Evolutionary conservation across 2,888 invertebrate species (phyloP).

Genomic region (Andrena fulva): DNA sequence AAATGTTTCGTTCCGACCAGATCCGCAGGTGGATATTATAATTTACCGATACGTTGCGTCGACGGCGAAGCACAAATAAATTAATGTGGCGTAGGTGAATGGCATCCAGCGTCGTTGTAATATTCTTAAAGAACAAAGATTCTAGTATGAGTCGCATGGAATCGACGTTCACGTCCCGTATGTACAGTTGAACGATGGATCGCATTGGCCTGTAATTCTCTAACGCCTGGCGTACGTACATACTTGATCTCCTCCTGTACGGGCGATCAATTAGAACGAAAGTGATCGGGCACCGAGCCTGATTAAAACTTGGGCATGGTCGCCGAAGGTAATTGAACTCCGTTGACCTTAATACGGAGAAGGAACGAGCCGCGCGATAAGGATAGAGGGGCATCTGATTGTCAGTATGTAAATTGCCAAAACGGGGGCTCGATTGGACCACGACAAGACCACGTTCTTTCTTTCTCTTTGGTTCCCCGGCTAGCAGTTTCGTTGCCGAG

Average conservation of each 20-base stretch:
- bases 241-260: slow-evolving; percentile 42
- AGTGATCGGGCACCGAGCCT: slow-evolving; percentile 69
- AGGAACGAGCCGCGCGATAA: slow-evolving; percentile 60
- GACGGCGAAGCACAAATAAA: background rate
- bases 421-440: slow-evolving; percentile 13
- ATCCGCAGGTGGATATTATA: no score
- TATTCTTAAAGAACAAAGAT: background rate
- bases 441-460: background rate
- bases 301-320: slow-evolving; percentile 70
- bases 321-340: slow-evolving; percentile 76
- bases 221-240: slow-evolving; percentile 37
- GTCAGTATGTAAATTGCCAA: slow-evolving; percentile 34
- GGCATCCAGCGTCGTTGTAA: background rate
- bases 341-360: slow-evolving; percentile 76
- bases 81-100: background rate
- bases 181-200: background rate
- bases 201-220: slow-evolving; percentile 32
- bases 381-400: slow-evolving; percentile 30
- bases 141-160: background rate
- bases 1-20: background rate
- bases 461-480: background rate
- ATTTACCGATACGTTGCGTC: background rate
- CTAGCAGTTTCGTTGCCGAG: slow-evolving; percentile 6
- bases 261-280: slow-evolving; percentile 71
- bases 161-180: background rate